phyloP scores from a whole-genome alignment of 2,797 vertebrate species.

The Jordanella pulchra region DNA sequence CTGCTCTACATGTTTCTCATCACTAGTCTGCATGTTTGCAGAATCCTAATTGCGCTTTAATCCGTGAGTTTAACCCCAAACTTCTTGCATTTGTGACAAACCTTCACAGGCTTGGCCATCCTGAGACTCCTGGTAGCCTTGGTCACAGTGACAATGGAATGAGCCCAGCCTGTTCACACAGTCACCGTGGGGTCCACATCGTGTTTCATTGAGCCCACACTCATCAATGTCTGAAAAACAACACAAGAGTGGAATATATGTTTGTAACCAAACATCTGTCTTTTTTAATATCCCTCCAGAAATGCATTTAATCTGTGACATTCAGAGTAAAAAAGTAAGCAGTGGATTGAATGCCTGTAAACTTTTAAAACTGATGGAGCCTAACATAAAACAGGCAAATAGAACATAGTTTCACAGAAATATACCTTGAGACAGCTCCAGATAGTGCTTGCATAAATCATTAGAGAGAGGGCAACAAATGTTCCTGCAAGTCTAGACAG shows the following conservation, averaged over 20 bases:
- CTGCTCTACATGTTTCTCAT: background rate
- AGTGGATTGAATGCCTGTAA: constrained; percentile 2
- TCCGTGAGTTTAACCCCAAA: background rate
- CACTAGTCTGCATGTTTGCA: background rate
- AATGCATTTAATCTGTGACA: constrained; percentile 8
- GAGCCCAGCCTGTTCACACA: constrained; percentile 93
- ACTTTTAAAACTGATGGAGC: background rate
- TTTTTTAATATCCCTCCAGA: background rate
- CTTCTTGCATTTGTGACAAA: background rate
- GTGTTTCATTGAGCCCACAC: constrained; percentile 84
- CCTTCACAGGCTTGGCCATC: constrained; percentile 88
- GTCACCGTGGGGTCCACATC: constrained; percentile 88
- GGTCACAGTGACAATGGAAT: constrained; percentile 92
- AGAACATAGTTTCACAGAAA: constrained; percentile 17
- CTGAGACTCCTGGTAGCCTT: constrained; percentile 87
- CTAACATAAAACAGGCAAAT: background rate
- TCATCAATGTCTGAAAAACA: constrained; percentile 90
- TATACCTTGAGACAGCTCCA: constrained; percentile 9
- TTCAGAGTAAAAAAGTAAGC: background rate
- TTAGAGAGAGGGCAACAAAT: constrained; percentile 58
- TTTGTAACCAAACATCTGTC: background rate
- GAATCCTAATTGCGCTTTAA: background rate
- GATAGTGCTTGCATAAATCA: constrained; percentile 51
- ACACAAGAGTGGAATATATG: background rate
- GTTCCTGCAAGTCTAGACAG: constrained; percentile 74